Evolutionary conservation across 1,140 invertebrate genomes (phyloP).

Genomic region (Papilio dardanus): DNA sequence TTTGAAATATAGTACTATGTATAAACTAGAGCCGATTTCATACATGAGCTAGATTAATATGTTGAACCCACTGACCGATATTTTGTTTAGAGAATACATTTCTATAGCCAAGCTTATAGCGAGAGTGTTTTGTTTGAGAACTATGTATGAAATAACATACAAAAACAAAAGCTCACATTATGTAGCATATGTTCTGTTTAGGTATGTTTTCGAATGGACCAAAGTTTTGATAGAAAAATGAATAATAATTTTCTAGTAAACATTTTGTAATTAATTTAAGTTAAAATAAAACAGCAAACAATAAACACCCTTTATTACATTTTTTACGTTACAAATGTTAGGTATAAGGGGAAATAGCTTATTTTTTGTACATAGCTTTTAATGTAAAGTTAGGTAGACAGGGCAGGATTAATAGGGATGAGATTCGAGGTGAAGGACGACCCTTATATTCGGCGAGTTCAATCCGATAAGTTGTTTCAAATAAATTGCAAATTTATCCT

Average conservation of each 20-base stretch:
- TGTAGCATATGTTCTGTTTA: background rate
- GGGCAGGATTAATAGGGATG: constrained; percentile 8
- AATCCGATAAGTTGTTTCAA: constrained; percentile 23
- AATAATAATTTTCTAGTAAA: background rate
- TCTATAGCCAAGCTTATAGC: background rate
- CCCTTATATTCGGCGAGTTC: background rate
- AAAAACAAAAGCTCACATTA: background rate
- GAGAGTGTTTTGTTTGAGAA: constrained; percentile 15
- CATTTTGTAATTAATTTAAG: too few species aligned
- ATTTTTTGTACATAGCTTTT: background rate
- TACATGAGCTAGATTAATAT: background rate
- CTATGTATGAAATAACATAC: background rate
- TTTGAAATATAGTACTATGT: background rate
- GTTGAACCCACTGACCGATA: background rate
- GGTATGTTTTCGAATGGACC: background rate
- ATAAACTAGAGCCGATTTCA: background rate
- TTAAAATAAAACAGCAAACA: too few species aligned
- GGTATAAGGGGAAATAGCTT: background rate
- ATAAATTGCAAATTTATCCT: constrained; percentile 23
- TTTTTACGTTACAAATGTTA: background rate
- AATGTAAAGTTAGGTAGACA: constrained; percentile 2
- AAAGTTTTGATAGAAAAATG: background rate
- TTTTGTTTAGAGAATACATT: background rate
- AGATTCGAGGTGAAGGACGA: constrained; percentile 22
- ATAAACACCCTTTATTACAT: too few species aligned